Percentiles rank a stretch among this genome's conserved stretches.
phyloP scores from a whole-genome alignment of 2,888 invertebrate genomes.

The Neoitamus cyanurus region DNA sequence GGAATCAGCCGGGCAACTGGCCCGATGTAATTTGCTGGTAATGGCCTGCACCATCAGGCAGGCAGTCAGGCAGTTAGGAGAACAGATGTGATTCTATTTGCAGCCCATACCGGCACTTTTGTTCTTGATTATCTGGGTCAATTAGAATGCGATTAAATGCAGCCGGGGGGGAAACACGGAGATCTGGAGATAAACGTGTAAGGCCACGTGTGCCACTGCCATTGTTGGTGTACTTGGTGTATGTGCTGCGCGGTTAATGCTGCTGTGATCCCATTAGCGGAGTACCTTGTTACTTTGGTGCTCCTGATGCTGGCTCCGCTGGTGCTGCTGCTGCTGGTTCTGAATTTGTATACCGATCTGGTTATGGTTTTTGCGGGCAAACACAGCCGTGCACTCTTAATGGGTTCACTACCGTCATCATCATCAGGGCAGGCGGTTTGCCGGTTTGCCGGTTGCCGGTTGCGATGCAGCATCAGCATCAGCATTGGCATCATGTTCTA shows the following conservation, averaged over 20 bases:
- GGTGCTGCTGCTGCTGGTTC: neutral
- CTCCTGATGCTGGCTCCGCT: neutral
- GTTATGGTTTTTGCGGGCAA: neutral
- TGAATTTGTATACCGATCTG: conserved; percentile 1
- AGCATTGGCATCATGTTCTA: neutral
- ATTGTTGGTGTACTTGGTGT: neutral
- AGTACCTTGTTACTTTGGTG: neutral
- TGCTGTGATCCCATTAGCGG: conserved; percentile 5
- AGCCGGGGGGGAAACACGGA: conserved; percentile 3
- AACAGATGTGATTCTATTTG: conserved; percentile 37
- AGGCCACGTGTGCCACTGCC: conserved; percentile 29
- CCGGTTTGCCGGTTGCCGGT: neutral
- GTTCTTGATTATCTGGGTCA: conserved; percentile 49
- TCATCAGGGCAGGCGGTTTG: neutral
- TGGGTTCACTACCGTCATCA: conserved; percentile 5
- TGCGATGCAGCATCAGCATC: neutral
- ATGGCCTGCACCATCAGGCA: neutral
- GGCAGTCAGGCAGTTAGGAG: neutral
- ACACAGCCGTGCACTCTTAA: neutral
- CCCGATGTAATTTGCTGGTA: neutral
- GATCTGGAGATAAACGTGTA: conserved; percentile 33
- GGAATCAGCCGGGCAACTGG: neutral
- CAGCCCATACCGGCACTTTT: conserved; percentile 1
- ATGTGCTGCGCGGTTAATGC: neutral
- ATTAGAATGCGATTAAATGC: conserved; percentile 49